Percentiles rank a stretch among this genome's conserved stretches.
These are phyloP conservation scores for Trypoxylus dichotomus DNA, from an alignment of 1,140 invertebrate species.

Conservation along the genomic window DNA sequence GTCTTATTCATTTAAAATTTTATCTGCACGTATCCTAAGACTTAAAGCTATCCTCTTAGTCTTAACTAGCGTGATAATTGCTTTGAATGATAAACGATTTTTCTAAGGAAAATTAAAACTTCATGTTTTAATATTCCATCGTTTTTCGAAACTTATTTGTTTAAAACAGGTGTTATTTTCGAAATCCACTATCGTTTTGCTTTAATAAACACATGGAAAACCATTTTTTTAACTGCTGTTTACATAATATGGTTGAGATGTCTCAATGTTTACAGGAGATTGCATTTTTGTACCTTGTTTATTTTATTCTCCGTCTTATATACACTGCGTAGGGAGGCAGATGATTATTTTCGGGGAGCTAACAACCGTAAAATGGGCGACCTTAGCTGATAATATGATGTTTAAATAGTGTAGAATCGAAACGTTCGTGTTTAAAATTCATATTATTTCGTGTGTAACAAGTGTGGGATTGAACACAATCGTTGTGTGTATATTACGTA, in stretches of 20 bases:
- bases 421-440: background rate
- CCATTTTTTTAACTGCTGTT: background rate
- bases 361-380: background rate
- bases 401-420: background rate
- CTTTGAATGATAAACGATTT: background rate
- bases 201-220: too few species aligned
- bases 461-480: background rate
- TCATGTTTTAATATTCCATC: background rate
- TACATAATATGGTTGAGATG: background rate
- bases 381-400: background rate
- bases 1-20: too few species aligned
- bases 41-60: too few species aligned
- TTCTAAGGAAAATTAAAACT: background rate
- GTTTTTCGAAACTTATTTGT: background rate
- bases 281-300: background rate
- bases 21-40: too few species aligned
- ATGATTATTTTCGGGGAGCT: background rate
- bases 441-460: background rate
- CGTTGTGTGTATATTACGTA: too few species aligned
- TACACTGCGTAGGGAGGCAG: background rate
- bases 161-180: conserved; percentile 18
- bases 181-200: background rate
- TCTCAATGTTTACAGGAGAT: conserved; percentile 2
- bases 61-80: background rate
- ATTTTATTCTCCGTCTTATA: background rate